These are phyloP conservation scores for Cladopsammia gracilis DNA, from an alignment of 64 coral and sea anemone species.

Conservation along the genomic window DNA sequence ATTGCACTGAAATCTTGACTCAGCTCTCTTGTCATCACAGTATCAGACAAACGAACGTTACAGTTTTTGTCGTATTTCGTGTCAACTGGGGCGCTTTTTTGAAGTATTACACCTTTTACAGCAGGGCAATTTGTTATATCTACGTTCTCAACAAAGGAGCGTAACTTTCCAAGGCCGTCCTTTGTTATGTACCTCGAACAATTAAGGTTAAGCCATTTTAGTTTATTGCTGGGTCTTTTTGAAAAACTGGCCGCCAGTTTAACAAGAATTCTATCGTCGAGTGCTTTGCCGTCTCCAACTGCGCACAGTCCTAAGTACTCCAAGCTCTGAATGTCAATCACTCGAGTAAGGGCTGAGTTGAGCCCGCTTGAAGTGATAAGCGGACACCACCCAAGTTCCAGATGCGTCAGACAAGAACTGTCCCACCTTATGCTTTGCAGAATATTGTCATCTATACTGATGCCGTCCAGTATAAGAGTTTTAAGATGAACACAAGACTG, in stretches of 20 bases:
- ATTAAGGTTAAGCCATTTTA: not conserved
- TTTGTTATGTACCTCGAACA: not conserved
- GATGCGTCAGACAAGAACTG: conserved; percentile 18
- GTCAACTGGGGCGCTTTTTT: not conserved
- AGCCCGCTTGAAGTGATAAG: conserved; percentile 54
- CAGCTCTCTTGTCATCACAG: not conserved
- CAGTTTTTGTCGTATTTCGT: not conserved
- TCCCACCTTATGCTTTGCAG: conserved; percentile 51
- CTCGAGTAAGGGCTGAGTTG: not conserved
- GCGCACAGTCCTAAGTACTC: conserved; percentile 49
- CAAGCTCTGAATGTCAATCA: conserved; percentile 14
- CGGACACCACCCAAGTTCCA: conserved; percentile 73
- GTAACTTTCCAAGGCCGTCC: not conserved
- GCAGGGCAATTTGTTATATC: conserved; percentile 19
- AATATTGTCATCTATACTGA: conserved; percentile 54
- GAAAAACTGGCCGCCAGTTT: not conserved
- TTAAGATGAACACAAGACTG: conserved; percentile 11
- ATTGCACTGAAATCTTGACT: not conserved
- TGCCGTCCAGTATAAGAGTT: conserved; percentile 67
- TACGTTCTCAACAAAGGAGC: not conserved
- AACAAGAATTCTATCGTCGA: conserved; percentile 7
- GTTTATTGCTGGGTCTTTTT: not conserved
- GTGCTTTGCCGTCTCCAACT: conserved; percentile 31
- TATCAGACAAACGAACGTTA: not conserved
- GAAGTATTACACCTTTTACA: not conserved